These are phyloP conservation scores for Hassar affinis DNA, from an alignment of 2,113 vertebrate species.

Conservation along the genomic window DNA sequence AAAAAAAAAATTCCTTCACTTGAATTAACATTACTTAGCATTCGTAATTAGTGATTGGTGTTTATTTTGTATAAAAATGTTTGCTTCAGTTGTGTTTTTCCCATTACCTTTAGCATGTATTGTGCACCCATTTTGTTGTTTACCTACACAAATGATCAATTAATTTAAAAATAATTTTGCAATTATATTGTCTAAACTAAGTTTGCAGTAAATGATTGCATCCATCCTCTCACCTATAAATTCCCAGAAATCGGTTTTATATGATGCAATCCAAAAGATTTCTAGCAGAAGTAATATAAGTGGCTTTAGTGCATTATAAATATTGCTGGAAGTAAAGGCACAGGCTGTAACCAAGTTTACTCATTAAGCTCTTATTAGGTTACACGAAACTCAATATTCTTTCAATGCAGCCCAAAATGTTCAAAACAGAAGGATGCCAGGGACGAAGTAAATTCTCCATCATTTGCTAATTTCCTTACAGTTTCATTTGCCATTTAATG, in stretches of 20 bases:
- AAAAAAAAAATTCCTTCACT: background rate
- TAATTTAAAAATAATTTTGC: background rate
- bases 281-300: background rate
- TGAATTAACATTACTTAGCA: background rate
- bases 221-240: background rate
- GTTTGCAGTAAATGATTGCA: background rate
- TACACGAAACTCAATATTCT: background rate
- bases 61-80: background rate
- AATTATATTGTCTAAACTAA: background rate
- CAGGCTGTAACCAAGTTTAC: slow-evolving; percentile 31
- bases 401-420: slow-evolving; percentile 35
- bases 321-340: slow-evolving; percentile 33
- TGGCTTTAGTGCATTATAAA: slow-evolving; percentile 1
- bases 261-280: background rate
- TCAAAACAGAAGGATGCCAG: slow-evolving; percentile 32
- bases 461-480: slow-evolving; percentile 33
- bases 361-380: slow-evolving; percentile 23
- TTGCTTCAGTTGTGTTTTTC: background rate
- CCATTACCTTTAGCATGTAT: background rate
- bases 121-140: background rate
- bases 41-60: background rate
- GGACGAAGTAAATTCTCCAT: slow-evolving; percentile 27
- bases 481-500: slow-evolving; percentile 43
- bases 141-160: background rate
- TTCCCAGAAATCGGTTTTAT: background rate